phyloP scores from a whole-genome alignment of 1,140 invertebrate species.

The Hyles vespertilio region DNA sequence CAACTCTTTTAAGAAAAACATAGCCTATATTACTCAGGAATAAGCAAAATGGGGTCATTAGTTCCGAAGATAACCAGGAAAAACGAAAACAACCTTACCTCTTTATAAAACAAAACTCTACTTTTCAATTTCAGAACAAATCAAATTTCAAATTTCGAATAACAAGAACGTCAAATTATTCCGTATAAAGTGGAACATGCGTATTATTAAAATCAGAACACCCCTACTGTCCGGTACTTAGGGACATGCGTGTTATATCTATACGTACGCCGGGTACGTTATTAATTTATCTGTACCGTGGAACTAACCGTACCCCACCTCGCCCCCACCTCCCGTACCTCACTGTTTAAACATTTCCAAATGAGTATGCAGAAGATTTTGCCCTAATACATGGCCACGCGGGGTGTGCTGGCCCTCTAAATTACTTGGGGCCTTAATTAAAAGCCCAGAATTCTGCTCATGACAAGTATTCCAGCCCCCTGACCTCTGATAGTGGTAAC shows the following conservation, averaged over 20 bases:
- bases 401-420: conserved; percentile 52
- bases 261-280: conserved; percentile 55
- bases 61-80: too few species aligned
- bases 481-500: conserved; percentile 52
- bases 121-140: too few species aligned
- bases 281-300: conserved; percentile 70
- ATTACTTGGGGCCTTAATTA: conserved; percentile 71
- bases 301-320: conserved; percentile 62
- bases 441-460: conserved; percentile 68
- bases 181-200: not conserved
- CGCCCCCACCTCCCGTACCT: conserved; percentile 33
- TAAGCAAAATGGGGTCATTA: too few species aligned
- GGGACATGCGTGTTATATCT: conserved; percentile 59
- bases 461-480: conserved; percentile 66
- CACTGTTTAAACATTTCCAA: conserved; percentile 69
- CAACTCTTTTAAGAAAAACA: too few species aligned
- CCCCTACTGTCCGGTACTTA: conserved; percentile 35
- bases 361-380: conserved; percentile 69
- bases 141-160: conserved; percentile 2
- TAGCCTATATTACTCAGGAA: too few species aligned
- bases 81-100: too few species aligned
- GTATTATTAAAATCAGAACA: conserved; percentile 21
- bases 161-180: too few species aligned
- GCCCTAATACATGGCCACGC: conserved; percentile 54
- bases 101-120: too few species aligned